Evolutionary conservation across 2,888 invertebrate species (phyloP), one percentile per base, ranked within the genome.

Genomic region (Protonemura montana): DNA sequence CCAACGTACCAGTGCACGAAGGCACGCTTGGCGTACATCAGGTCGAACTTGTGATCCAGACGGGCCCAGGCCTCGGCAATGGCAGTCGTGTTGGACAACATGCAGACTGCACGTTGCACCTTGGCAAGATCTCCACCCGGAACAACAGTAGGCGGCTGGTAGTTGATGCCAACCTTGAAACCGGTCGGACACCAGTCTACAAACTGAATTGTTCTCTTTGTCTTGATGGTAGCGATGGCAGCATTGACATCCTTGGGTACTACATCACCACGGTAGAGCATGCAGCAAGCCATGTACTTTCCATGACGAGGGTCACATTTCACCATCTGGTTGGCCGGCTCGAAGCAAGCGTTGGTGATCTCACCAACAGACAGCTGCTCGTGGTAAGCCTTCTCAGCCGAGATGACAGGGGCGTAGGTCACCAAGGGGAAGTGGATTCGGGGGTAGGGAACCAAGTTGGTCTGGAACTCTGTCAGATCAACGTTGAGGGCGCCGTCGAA

Each of bases 61-160:
- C 95, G 93, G 87, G 95, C 95, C 96, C 97, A 98, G 85, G 97
- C 97, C 90, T 97, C 95, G 21, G 96, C 95, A 90, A 98, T 97
- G 89, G 97, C 97, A 26, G 97, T 98, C 6, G 98, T 98, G 92
- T 98, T 98, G 90, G 93, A 92, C 88, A 94, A 91, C 93, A 94
- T 94, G 91, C 94, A 94, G 76, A 94, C 93, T 78, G 94, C 93
- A 86, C 94, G 91, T 88, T 93, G 92, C 7, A 93, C 93, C 90
- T 93, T 93, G 87, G 93, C 93, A 88, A 92, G 88, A 89, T 92
- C 92, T 21, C 91, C 91, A 0, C 91, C 91, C 16, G 93, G 93
- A 35, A 93, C 92, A 27, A 92, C 92, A 29, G 93, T 93, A 1
- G 98, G 97, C 27, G 96, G 95, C 91, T 97, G 96, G 92, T 96